These are phyloP conservation scores for Theonella swinhoei DNA, from an alignment of 37 sponge, comb jelly and placozoan genomes.

Conservation along the genomic window DNA sequence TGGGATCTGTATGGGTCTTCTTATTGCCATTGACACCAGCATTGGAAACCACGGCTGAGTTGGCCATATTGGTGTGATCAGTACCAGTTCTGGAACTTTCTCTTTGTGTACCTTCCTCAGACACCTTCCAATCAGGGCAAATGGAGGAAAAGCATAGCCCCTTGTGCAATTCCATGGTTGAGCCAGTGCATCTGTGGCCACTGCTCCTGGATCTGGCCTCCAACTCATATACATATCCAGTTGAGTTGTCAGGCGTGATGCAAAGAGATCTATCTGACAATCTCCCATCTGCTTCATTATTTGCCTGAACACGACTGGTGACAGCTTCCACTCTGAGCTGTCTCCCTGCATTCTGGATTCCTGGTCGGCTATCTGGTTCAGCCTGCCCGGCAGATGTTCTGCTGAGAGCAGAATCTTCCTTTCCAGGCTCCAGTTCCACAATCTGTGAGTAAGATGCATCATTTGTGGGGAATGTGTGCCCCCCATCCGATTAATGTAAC, in stretches of 20 bases:
- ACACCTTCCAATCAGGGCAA: conserved; percentile 3
- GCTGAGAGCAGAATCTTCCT: conserved; percentile 35
- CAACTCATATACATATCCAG: conserved; percentile 25
- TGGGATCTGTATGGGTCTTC: too few species aligned
- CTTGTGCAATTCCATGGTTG: conserved; percentile 14
- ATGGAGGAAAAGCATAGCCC: conserved; percentile 32
- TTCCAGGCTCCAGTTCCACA: conserved; percentile 42
- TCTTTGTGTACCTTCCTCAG: conserved; percentile 7
- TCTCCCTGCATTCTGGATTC: not conserved
- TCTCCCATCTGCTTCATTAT: not conserved
- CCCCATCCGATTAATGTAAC: conserved; percentile 52
- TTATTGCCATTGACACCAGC: too few species aligned
- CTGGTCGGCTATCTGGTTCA: conserved; percentile 4
- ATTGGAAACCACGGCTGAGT: not conserved
- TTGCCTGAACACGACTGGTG: not conserved
- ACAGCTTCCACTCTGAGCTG: not conserved
- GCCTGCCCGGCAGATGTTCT: conserved; percentile 28
- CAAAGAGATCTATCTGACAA: conserved; percentile 25
- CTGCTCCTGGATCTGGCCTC: conserved; percentile 27
- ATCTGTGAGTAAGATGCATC: conserved; percentile 2
- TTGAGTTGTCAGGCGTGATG: conserved; percentile 8
- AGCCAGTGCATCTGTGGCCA: conserved; percentile 7
- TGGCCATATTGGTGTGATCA: not conserved
- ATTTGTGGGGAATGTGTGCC: not conserved
- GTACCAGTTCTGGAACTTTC: not conserved